Evolutionary conservation across 2,113 vertebrate genomes (phyloP).

Genomic region (Carlito syrichta): DNA sequence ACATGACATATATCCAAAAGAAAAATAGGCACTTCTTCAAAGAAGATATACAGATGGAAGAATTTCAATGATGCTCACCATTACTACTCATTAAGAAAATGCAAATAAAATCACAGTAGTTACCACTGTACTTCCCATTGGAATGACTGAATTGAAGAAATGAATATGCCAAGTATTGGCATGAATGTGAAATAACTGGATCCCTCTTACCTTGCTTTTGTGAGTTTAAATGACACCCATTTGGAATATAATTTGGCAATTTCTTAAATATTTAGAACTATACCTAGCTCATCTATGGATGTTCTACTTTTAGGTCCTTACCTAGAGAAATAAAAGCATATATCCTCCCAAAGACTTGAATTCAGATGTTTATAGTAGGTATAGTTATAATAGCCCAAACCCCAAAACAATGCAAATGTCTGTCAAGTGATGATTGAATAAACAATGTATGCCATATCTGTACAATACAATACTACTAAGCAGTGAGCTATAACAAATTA

Average conservation of each 20-base stretch:
- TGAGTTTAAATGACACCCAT: neutral
- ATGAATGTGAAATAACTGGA: neutral
- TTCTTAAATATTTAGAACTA: neutral
- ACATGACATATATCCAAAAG: neutral
- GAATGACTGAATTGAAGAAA: neutral
- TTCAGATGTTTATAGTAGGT: neutral
- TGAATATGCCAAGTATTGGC: neutral
- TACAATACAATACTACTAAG: neutral
- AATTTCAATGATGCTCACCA: too few species aligned
- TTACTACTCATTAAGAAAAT: neutral
- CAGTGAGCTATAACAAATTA: neutral
- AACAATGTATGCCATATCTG: neutral
- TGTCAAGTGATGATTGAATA: neutral
- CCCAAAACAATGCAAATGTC: neutral
- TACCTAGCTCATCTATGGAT: neutral
- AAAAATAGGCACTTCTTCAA: neutral
- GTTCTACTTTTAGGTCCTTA: neutral
- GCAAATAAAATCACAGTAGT: neutral
- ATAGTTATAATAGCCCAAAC: neutral
- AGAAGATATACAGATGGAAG: neutral
- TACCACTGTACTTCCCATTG: neutral
- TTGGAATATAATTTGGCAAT: neutral
- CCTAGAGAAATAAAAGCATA: neutral
- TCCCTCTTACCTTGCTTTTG: fast-evolving
- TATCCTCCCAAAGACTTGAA: neutral